Conservation (phyloP, 2,113 vertebrate species). For the Limanda limanda region DNA sequence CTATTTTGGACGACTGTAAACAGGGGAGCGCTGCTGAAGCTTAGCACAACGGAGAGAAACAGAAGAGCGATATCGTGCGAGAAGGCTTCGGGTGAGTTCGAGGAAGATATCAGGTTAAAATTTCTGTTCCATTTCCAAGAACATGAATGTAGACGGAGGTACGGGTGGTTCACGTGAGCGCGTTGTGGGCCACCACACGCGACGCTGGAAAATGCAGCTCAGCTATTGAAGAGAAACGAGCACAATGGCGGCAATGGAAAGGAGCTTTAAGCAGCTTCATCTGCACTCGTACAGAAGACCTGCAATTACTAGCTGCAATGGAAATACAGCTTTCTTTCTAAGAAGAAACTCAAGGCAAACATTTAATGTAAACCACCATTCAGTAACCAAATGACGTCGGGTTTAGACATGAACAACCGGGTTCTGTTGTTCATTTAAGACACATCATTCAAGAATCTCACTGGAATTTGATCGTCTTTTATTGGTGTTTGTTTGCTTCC, state of each 20-base stretch:
- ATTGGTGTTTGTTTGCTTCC: constrained; percentile 67
- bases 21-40: constrained; percentile 51
- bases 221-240: constrained; percentile 6
- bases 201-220: constrained; percentile 38
- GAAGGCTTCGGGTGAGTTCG: constrained; percentile 21
- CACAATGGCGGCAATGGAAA: constrained; percentile 51
- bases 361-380: constrained; percentile 70
- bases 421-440: constrained; percentile 69
- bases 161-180: constrained; percentile 9
- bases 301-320: constrained; percentile 66
- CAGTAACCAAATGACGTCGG: constrained; percentile 53
- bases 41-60: background rate
- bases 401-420: constrained; percentile 21
- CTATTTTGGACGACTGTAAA: constrained; percentile 69
- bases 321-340: constrained; percentile 69
- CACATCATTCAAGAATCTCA: constrained; percentile 49
- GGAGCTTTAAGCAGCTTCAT: constrained; percentile 55
- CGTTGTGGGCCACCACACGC: constrained; percentile 20
- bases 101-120: constrained; percentile 34
- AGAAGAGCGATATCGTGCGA: background rate
- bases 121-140: constrained; percentile 5
- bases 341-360: constrained; percentile 64
- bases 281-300: constrained; percentile 56
- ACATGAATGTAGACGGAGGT: constrained; percentile 1
- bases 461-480: constrained; percentile 60